Base-by-base conservation (phyloP, 2,888 invertebrate species). In the Epinotia bilunana region DNA sequence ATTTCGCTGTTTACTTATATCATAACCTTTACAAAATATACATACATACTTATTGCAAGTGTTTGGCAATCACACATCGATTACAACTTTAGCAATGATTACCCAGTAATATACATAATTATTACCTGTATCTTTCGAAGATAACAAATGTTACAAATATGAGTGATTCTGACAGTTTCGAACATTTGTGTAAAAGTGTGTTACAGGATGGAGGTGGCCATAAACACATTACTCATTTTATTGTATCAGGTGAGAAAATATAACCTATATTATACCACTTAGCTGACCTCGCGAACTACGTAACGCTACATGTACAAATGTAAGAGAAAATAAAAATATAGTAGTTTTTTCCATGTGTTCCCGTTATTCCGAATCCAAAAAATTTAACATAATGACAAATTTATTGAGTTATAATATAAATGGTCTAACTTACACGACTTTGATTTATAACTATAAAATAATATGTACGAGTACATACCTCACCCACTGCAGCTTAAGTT, bases 61-160 rank as follows among this genome's bases (percentile, higher is more conserved):
- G 23, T 72, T 72, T n/a, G 12, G 57, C 57, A 23, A 57, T 23
- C 0, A 60, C 58, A 58, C 18, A 18, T 64, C 49, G 64, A 73
- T 73, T 61, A 53, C 28, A 33, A 33, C 20, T 58, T 60, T 73
- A 60, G 58, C 60, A 70, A 74, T 58, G n/a, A 23, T 70, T 74
- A 69, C 68, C 62, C 33, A 46, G 57, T 73, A 33, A 20, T 60
- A 43, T 39, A 33, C n/a, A 55, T 23, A 64, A 46, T 20, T 5
- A 0, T 49, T 16, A 18, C 13, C 4, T 68, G 18, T 49, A 62
- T 58, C 46, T 7, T 33, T 13, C 18, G 20, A 13, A 20, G 55
- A 63, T 62, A 57, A 73, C 6, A 73, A 57, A 58, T 18, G 70
- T 74, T 65, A 70, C 64, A 58, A 71, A 74, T 74, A 71, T 70